Evolutionary conservation across 2,113 vertebrate genomes (phyloP).

Genomic region (Pogona vitticeps): DNA sequence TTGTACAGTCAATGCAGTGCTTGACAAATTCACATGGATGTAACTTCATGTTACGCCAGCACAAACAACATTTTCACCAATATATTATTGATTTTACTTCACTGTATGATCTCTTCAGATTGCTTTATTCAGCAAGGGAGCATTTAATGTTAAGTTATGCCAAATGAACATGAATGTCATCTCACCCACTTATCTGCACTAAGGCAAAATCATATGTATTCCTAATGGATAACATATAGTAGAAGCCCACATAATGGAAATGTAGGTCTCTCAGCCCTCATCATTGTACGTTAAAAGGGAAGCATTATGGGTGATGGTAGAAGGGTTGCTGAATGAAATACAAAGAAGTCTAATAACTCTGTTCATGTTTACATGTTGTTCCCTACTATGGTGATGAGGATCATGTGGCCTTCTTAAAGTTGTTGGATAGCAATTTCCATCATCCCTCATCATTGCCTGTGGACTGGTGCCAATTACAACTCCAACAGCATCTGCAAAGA

Average conservation of each 20-base stretch:
- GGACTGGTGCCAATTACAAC: background rate
- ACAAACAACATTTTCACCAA: too few species aligned
- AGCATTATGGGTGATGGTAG: background rate
- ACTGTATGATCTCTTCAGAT: too few species aligned
- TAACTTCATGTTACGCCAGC: too few species aligned
- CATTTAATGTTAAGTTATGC: background rate
- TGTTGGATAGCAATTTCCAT: background rate
- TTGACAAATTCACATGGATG: too few species aligned
- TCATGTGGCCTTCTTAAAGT: background rate
- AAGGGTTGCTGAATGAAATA: background rate
- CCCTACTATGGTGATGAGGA: background rate
- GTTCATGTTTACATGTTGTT: background rate
- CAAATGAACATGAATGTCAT: background rate
- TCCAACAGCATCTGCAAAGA: background rate
- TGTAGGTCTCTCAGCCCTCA: background rate
- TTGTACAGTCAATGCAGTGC: too few species aligned
- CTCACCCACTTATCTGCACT: background rate
- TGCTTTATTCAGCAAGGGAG: background rate
- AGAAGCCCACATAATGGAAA: background rate
- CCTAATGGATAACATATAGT: background rate
- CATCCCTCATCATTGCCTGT: background rate
- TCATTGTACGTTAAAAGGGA: background rate
- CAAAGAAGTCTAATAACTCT: background rate
- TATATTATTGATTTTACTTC: too few species aligned
- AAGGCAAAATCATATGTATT: background rate